phyloP scores from a whole-genome alignment of 2,888 invertebrate genomes.

The Apamea epomidion region DNA sequence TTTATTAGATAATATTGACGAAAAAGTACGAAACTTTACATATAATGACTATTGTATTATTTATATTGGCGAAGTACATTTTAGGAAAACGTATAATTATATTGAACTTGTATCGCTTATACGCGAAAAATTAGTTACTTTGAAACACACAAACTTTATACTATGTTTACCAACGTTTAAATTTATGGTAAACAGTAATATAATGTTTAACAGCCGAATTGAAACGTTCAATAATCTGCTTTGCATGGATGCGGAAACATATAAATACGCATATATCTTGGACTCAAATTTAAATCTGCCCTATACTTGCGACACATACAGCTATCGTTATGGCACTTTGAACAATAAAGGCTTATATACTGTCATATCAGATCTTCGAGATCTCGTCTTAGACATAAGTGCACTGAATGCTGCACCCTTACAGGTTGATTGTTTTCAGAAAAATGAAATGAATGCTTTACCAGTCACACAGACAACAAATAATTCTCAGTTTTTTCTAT shows the following conservation, averaged over 20 bases:
- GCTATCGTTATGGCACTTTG: neutral
- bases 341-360: neutral
- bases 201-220: too few species aligned
- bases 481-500: too few species aligned
- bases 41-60: too few species aligned
- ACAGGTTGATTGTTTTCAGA: too few species aligned
- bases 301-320: neutral
- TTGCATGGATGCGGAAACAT: neutral
- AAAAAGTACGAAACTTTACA: too few species aligned
- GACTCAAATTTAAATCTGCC: constrained; percentile 3
- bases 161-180: neutral
- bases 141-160: neutral
- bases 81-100: constrained; percentile 10
- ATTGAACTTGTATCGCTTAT: constrained; percentile 5
- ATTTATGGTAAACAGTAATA: neutral
- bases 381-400: too few species aligned
- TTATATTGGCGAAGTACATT: neutral
- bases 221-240: too few species aligned
- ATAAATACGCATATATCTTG: neutral
- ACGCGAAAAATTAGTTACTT: neutral
- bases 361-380: neutral
- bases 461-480: too few species aligned
- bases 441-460: too few species aligned
- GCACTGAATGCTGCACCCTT: too few species aligned
- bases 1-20: too few species aligned